Conservation (phyloP, 2,797 vertebrate species). For the Hoplostethus mediterraneus region DNA sequence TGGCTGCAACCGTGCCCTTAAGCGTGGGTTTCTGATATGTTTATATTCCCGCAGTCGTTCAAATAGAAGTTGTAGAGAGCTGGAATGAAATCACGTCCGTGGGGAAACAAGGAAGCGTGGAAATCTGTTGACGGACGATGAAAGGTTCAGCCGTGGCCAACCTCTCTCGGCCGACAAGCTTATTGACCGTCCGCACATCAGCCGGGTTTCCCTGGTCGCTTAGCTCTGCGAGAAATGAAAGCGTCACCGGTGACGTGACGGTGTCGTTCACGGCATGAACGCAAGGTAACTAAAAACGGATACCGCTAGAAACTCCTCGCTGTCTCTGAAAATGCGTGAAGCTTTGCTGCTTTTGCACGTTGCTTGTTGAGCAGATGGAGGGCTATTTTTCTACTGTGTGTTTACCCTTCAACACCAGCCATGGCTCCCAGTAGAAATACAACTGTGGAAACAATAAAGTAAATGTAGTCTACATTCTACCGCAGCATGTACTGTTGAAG, state of each 20-base stretch:
- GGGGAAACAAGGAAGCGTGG: background rate
- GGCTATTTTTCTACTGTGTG: slow-evolving; percentile 25
- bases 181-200: no score
- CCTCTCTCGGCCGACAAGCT: background rate
- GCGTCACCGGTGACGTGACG: background rate
- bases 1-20: background rate
- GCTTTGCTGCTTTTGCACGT: slow-evolving; percentile 38
- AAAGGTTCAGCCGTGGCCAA: background rate
- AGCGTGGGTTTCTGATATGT: slow-evolving; percentile 21
- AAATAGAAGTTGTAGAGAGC: slow-evolving; percentile 24
- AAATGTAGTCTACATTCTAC: slow-evolving; percentile 35
- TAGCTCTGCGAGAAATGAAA: background rate
- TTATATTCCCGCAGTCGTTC: slow-evolving; percentile 33
- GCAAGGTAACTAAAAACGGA: slow-evolving; percentile 31
- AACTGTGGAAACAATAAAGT: slow-evolving; percentile 47
- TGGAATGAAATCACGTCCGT: slow-evolving; percentile 18
- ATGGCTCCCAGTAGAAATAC: slow-evolving; percentile 39
- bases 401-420: slow-evolving; percentile 47
- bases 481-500: slow-evolving; percentile 29
- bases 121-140: background rate
- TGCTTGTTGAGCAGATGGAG: slow-evolving; percentile 36
- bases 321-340: slow-evolving; percentile 47
- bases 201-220: slow-evolving; percentile 7
- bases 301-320: slow-evolving; percentile 27
- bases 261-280: background rate